A percentile compares a stretch with the other conserved stretches of the same genome.
phyloP scores from a whole-genome alignment of 2,113 vertebrate species.

The Ptilorrhoa leucosticta region DNA sequence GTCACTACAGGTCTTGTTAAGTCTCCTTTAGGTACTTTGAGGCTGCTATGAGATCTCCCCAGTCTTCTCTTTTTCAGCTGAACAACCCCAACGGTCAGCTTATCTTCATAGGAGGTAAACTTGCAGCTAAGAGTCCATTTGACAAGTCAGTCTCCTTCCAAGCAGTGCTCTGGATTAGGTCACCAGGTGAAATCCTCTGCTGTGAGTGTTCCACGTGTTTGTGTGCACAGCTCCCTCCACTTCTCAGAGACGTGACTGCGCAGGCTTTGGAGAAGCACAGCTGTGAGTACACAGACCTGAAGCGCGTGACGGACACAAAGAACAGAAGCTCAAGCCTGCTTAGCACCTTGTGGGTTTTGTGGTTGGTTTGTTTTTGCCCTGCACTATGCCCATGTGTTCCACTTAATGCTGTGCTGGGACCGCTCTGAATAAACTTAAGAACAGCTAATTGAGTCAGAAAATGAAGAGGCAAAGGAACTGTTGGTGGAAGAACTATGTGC shows the following conservation, averaged over 20 bases:
- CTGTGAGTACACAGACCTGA: neutral
- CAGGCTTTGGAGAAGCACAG: neutral
- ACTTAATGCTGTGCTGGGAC: neutral
- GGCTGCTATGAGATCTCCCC: accelerated
- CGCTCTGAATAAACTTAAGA: neutral
- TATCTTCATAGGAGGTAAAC: neutral
- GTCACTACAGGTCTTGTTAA: neutral
- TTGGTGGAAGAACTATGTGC: neutral
- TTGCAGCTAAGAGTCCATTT: neutral
- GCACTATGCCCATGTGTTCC: accelerated
- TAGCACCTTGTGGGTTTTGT: neutral
- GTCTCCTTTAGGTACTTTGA: neutral
- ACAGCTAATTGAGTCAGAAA: neutral
- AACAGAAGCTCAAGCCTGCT: neutral
- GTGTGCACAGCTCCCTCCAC: accelerated
- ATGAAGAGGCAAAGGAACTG: neutral
- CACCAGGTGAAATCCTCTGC: neutral
- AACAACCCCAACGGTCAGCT: neutral
- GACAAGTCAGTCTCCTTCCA: neutral
- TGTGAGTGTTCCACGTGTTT: neutral
- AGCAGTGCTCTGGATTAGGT: neutral
- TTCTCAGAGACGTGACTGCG: neutral
- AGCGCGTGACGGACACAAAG: neutral
- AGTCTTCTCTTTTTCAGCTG: neutral
- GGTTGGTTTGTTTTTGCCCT: neutral